Base-by-base conservation (phyloP, 2,888 invertebrate genomes). In the Oasisia sp. region DNA sequence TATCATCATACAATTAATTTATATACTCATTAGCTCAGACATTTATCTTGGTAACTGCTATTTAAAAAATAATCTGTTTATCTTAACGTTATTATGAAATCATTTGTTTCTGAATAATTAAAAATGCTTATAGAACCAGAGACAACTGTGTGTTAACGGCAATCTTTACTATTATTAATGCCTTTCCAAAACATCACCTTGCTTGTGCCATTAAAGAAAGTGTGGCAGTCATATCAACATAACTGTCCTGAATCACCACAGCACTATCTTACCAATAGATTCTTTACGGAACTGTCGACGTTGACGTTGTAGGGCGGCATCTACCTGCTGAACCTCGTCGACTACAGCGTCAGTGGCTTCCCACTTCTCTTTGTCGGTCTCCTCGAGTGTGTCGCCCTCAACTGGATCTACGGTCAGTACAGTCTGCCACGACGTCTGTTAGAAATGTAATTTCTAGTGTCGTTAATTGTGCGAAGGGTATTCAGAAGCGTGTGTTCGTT, bases 341-440 rank as follows among this genome's bases (percentile, higher is more conserved):
- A 94, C 91, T 94, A 93, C 92, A 93, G 92, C 58, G 93, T 94
- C 38, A 92, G 93, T 56, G 94, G 94, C 14, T 94, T 94, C 91
- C 93, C 94, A 11, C 92, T 94, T 5, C 92, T 94, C 12, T 89
- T 94, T 32, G 90, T 94, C 19, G 94, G 94, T 11, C 89, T 94
- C 32, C 32, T 93, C n/a, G 94, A 94, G 91, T 44, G 91, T 5
- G 50, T 92, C 11, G 90, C 91, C 38, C 27, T 94, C 45, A 91
- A 89, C 45, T 94, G 93, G 93, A 92, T 94, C 50, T 94, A 94
- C 91, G 93, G 94, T 94, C 56, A 92, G 93, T 92, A 12, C 74
- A 32, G 27, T 58, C n/a, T 50, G 32, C 5, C n/a, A n/a, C n/a
- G n/a, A n/a, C n/a, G n/a, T n/a, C n/a, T n/a, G n/a, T n/a, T n/a